These are phyloP conservation scores for Drosophila pruinosa DNA, from an alignment of 1,140 invertebrate species.

Conservation along the genomic window DNA sequence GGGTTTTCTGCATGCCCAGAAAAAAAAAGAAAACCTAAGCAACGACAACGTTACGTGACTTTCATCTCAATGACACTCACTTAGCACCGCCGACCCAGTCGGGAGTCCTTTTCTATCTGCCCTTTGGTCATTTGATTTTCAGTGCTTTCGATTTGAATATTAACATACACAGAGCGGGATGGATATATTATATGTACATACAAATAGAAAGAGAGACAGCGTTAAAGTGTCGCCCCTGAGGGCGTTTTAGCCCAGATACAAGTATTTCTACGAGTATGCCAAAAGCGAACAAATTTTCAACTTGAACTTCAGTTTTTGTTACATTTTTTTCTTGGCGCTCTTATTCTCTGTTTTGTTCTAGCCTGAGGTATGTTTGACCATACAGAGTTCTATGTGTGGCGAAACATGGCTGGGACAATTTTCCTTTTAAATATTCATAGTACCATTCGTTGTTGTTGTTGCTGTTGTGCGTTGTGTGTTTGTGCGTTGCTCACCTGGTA, in stretches of 20 bases:
- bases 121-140: slow-evolving; percentile 44
- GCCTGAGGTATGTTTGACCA: not conserved
- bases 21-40: slow-evolving; percentile 48
- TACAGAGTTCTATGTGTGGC: not conserved
- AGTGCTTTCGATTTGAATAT: slow-evolving; percentile 67
- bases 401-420: slow-evolving; percentile 3
- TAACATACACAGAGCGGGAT: slow-evolving; percentile 40
- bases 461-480: not conserved
- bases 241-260: slow-evolving; percentile 28
- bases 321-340: slow-evolving; percentile 3
- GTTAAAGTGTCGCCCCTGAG: slow-evolving; percentile 27
- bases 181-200: not conserved
- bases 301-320: slow-evolving; percentile 15
- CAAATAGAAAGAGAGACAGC: slow-evolving; percentile 2
- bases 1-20: slow-evolving; percentile 47
- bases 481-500: slow-evolving; percentile 47
- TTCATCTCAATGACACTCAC: slow-evolving; percentile 58
- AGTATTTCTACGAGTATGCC: slow-evolving; percentile 17
- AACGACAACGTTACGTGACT: slow-evolving; percentile 64
- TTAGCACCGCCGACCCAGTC: not conserved
- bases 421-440: slow-evolving; percentile 40
- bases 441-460: not conserved
- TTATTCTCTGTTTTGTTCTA: not conserved
- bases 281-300: slow-evolving; percentile 32
- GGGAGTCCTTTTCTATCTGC: slow-evolving; percentile 29